Evolutionary conservation across 2,113 vertebrate species (phyloP).

Genomic region (Puma concolor): DNA sequence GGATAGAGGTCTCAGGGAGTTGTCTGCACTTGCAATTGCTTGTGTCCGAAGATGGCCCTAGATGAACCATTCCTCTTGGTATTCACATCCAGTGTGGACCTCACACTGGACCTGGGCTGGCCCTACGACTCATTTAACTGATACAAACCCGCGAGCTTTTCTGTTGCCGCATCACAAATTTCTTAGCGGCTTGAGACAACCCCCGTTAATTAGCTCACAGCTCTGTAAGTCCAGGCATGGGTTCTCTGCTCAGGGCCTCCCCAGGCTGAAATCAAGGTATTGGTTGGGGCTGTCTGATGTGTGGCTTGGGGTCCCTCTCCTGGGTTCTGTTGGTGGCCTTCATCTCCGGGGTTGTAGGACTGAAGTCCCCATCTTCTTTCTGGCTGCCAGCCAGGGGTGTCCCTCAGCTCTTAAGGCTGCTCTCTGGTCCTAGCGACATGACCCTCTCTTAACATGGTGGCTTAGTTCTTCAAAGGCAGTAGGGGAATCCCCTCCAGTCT

Average conservation of each 20-base stretch:
- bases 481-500: background rate
- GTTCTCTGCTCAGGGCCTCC: background rate
- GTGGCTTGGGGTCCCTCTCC: background rate
- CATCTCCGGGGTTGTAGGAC: background rate
- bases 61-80: background rate
- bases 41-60: background rate
- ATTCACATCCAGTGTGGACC: background rate
- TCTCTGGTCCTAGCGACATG: background rate
- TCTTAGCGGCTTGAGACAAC: background rate
- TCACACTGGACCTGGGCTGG: background rate
- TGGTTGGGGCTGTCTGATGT: background rate
- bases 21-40: background rate
- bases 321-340: background rate
- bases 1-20: background rate
- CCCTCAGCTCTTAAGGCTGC: background rate
- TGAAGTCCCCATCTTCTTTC: background rate
- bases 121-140: background rate
- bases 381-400: background rate
- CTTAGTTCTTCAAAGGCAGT: background rate
- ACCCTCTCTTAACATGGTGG: background rate
- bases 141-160: background rate
- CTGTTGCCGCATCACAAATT: background rate
- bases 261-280: background rate
- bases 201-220: background rate
- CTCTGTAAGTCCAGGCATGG: background rate